Base-by-base conservation (phyloP, 2,888 invertebrate species). In the Drosophila bunnanda region DNA sequence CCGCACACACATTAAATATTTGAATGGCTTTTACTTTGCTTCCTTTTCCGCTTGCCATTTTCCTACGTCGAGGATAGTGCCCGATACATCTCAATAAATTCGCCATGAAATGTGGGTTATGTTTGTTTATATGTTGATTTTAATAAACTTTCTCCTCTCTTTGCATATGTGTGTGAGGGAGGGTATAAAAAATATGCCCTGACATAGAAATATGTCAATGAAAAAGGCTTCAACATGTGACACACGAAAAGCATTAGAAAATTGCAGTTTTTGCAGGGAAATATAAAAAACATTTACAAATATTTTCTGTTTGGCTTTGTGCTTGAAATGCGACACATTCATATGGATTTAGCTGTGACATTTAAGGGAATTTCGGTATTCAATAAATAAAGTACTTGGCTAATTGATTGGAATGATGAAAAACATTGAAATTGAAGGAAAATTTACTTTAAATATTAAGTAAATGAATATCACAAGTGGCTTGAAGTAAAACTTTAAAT, bases 321-420 rank as follows among this genome's bases (percentile, higher is more conserved):
- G 54, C 54, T 55, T 48, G 39, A 55, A 67, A 67, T n/a, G 54
- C 28, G 12, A 28, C 69, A 59, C 68, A 84, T 77, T 73, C 73
- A 73, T 77, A 64, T 73, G 71, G 85, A 76, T 79, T 82, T 73
- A 52, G 48, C n/a, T 32, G 25, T 58, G 56, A 57, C 54, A 60
- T 55, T 61, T 32, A 36, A 44, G 38, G n/a, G 52, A 46, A 36
- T 53, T 44, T 46, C 7, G 20, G 38, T 46, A 39, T 67, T 66
- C 38, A 67, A 67, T 55, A 54, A 67, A 67, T 46, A 55, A 67
- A 67, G 38, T 67, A 17, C 46, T 67, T 4, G 12, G 22, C 34
- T 46, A 67, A 54, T 55, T 67, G 46, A 48, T 54, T 67, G 54
- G 34, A 67, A 55, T 22, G 46, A 34, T 46, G 34, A n/a, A 46